phyloP scores from a whole-genome alignment of 2,113 vertebrate species.

The Gallinago media region DNA sequence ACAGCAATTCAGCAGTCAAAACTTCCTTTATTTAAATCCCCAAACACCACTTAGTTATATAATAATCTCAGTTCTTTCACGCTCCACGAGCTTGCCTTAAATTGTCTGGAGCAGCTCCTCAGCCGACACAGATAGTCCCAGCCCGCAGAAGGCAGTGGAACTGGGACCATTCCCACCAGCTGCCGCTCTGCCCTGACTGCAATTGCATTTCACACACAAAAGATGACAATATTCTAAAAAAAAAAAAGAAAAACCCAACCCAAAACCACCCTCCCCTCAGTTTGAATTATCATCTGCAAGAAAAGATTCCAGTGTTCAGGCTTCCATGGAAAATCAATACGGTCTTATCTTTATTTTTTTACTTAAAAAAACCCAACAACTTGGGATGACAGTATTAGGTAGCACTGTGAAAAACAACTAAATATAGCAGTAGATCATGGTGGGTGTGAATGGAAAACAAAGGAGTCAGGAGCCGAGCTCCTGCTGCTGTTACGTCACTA shows the following conservation, averaged over 20 bases:
- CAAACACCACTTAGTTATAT: constrained; percentile 52
- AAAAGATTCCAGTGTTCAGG: constrained; percentile 29
- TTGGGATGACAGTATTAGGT: constrained; percentile 68
- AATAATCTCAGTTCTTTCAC: constrained; percentile 49
- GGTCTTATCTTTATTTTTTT: constrained; percentile 70
- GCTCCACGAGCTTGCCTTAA: background rate
- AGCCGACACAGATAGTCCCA: background rate
- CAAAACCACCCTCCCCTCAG: background rate
- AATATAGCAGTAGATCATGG: constrained; percentile 78
- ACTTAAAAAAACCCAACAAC: constrained; percentile 28
- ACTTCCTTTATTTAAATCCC: constrained; percentile 75
- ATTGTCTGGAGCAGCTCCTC: constrained; percentile 47
- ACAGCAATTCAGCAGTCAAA: constrained; percentile 68
- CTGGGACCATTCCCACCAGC: constrained; percentile 19
- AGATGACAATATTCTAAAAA: constrained; percentile 1
- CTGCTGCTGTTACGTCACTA: constrained; percentile 75
- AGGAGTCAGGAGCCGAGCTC: constrained; percentile 74
- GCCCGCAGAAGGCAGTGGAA: background rate
- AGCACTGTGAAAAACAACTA: constrained; percentile 79
- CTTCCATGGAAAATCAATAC: constrained; percentile 64
- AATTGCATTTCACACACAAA: constrained; percentile 19
- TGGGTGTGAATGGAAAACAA: constrained; percentile 82
- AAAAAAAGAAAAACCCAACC: background rate
- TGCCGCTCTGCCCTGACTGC: background rate
- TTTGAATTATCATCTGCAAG: constrained; percentile 32